Base-by-base conservation (phyloP, 2,797 vertebrate genomes). In the Thaleichthys pacificus region DNA sequence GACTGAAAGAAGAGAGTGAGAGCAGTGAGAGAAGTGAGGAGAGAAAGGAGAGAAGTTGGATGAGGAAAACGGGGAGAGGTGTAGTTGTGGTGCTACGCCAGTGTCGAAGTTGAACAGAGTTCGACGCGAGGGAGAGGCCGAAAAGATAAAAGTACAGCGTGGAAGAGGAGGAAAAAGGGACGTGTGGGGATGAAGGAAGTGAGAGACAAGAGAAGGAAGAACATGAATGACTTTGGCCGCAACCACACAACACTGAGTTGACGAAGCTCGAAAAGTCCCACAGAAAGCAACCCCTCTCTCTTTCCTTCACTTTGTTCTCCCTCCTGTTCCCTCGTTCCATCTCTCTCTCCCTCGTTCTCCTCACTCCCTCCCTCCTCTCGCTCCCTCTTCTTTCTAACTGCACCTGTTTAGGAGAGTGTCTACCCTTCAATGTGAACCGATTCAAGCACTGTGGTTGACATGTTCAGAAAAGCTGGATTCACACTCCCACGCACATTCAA, bases 181-280 rank as follows among this genome's bases (percentile, higher is more conserved):
- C 80, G 81, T 74, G 76, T 84, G 75, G 79, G 74, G 32, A 60
- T 69, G 75, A 80, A 79, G 76, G 80, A 69, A 76, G 79, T 30
- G 68, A 15, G 61, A 28, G 30, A 14, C 17, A 28, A 70, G 56
- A 61, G 28, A 30, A 68, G 72, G 65, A 51, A 56, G 54, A 69
- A 70, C 72, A 11, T 21, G 17, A 4, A 17, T n/a, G 51, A 14
- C 49, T 51, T 51, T 51, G 17, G 49, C 15, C 14, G 17, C 49
- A 51, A 19, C 15, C 51, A 42, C 38, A 42, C 38, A 42, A 42
- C 38, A 42, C 38, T 42, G 38, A 42, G 38, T 12, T 42, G 38
- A 12, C 38, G 14, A 12, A 42, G 6, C 38, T 42, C 8, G 11
- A 42, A 2, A 12, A 42, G 11, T 42, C 15, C 17, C 15, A 54